These are phyloP conservation scores for Falcaria lacertinaria DNA, from an alignment of 2,888 invertebrate genomes.

Conservation along the genomic window DNA sequence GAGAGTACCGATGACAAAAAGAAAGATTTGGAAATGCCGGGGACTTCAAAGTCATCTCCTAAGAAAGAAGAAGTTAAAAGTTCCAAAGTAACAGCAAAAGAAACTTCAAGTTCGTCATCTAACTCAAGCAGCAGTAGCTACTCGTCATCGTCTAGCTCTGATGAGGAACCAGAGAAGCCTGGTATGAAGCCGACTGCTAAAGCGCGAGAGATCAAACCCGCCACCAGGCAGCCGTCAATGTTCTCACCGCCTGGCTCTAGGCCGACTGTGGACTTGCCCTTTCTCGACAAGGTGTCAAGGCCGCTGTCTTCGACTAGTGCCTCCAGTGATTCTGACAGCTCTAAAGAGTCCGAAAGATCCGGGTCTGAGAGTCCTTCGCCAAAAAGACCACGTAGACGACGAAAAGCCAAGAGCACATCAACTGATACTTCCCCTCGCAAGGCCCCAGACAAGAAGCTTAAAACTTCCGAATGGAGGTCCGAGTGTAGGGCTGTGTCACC, in stretches of 20 bases:
- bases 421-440: slow-evolving; percentile 73
- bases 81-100: slow-evolving; percentile 46
- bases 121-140: slow-evolving; percentile 76
- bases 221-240: slow-evolving; percentile 51
- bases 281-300: slow-evolving; percentile 88
- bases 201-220: slow-evolving; percentile 66
- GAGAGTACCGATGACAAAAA: slow-evolving; percentile 63
- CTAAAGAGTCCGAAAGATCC: slow-evolving; percentile 58
- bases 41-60: slow-evolving; percentile 50
- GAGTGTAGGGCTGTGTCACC: slow-evolving; percentile 85
- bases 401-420: slow-evolving; percentile 61
- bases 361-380: slow-evolving; percentile 63
- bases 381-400: slow-evolving; percentile 62
- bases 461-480: slow-evolving; percentile 90
- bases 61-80: slow-evolving; percentile 69
- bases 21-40: slow-evolving; percentile 54
- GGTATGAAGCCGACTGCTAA: slow-evolving; percentile 61
- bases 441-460: slow-evolving; percentile 90
- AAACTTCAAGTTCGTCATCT: slow-evolving; percentile 75
- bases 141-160: slow-evolving; percentile 81
- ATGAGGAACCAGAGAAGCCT: slow-evolving; percentile 73
- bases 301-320: slow-evolving; percentile 82
- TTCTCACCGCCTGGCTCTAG: slow-evolving; percentile 71
- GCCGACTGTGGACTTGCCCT: slow-evolving; percentile 85
- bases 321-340: slow-evolving; percentile 81